Base-by-base conservation (phyloP, 2,113 vertebrate species). In the Myrmophylax atrothorax region DNA sequence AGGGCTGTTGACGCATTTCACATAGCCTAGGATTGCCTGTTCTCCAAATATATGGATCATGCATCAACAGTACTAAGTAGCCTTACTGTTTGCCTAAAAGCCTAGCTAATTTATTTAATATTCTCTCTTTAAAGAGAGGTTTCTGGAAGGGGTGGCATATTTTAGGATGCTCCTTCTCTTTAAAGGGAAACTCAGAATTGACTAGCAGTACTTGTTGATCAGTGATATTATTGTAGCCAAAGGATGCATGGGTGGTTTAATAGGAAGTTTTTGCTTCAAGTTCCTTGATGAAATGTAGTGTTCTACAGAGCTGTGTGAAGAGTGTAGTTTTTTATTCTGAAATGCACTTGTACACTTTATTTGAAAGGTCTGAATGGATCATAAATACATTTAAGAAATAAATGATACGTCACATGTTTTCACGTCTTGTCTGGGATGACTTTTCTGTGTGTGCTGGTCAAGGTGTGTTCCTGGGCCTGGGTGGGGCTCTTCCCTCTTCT, bases 251-350 rank as follows among this genome's bases (percentile, higher is more conserved):
- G 76, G 70, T 95, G 88, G 87, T 95, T 95, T 90, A 81, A 89
- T 94, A 95, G 92, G 94, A 96, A 95, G 89, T 90, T 94, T 93
- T 95, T 94, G 94, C 94, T 96, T 96, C 89, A 42, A 94, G 90
- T 96, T 96, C 87, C 93, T 95, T 90, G 92, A 97, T 94, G 83
- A 96, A 92, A 96, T 94, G 87, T 97, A 89, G 93, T 97, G 93
- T 97, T 94, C 83, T 96, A 77, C 93, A 67, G 94, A 97, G 74
- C 94, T 72, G 96, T 96, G 96, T 97, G 92, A 94, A 94, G 90
- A 96, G 93, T 94, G 94, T 97, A 96, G 94, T 97, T 97, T 97
- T 96, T 96, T 96, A 97, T 97, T 92, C 95, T 95, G 96, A 97
- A 94, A 96, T 96, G 76, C 95, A 90, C 95, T 96, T 96, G 95